phyloP scores from a whole-genome alignment of 2,113 vertebrate species.

The Romanogobio albipinnatus region DNA sequence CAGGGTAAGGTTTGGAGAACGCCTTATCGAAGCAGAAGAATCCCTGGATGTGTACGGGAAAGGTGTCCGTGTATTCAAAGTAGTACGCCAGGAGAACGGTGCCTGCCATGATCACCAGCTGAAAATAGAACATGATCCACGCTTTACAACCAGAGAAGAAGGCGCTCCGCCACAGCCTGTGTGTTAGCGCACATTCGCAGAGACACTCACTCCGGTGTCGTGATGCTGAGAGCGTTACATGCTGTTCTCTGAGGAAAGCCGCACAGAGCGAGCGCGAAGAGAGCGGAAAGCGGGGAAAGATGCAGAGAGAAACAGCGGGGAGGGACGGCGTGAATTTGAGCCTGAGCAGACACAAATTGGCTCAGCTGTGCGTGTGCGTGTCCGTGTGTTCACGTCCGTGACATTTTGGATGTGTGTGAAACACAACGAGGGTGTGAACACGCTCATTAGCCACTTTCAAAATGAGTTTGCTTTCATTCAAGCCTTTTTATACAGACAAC shows the following conservation, averaged over 20 bases:
- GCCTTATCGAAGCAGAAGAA: constrained; percentile 91
- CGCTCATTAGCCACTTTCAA: constrained; percentile 51
- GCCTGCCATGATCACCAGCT: constrained; percentile 89
- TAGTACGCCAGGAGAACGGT: constrained; percentile 89
- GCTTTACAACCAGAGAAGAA: constrained; percentile 62
- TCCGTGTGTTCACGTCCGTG: constrained; percentile 3
- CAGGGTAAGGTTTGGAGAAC: constrained; percentile 88
- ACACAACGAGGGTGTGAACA: constrained; percentile 40
- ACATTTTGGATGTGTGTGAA: constrained; percentile 49
- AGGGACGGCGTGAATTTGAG: constrained; percentile 4
- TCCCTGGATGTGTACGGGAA: constrained; percentile 87
- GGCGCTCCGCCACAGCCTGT: constrained; percentile 50
- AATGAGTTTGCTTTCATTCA: constrained; percentile 36
- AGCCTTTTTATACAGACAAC: neutral
- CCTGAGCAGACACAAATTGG: constrained; percentile 37
- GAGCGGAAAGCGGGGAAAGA: neutral
- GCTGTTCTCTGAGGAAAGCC: neutral
- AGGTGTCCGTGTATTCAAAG: constrained; percentile 92
- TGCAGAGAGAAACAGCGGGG: neutral
- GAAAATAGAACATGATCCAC: constrained; percentile 79
- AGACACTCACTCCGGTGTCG: constrained; percentile 42
- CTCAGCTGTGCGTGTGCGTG: constrained; percentile 7
- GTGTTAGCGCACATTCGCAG: constrained; percentile 48
- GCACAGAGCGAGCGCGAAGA: constrained; percentile 42
- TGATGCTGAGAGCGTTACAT: constrained; percentile 59